phyloP scores from a whole-genome alignment of 2,797 vertebrate genomes.

The Anas capensis region DNA sequence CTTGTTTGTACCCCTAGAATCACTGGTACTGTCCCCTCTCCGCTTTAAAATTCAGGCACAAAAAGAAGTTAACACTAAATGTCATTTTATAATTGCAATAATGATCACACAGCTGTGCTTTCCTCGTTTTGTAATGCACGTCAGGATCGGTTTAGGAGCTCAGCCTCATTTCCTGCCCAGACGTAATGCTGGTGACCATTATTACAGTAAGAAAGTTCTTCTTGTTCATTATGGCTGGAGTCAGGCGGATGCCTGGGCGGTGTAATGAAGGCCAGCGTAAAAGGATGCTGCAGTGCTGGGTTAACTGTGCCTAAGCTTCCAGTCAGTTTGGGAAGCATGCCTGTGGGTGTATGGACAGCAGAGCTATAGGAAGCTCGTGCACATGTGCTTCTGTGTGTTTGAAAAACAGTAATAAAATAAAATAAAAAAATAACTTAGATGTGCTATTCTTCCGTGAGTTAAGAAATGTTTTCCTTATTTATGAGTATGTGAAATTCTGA shows the following conservation, averaged over 20 bases:
- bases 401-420: not conserved
- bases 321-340: not conserved
- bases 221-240: constrained; percentile 19
- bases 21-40: not conserved
- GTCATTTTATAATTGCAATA: constrained; percentile 79
- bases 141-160: constrained; percentile 73
- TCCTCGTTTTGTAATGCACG: constrained; percentile 63
- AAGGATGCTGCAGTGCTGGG: not conserved
- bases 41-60: constrained; percentile 49
- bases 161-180: constrained; percentile 74
- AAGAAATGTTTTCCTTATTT: constrained; percentile 77
- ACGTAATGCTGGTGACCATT: constrained; percentile 60
- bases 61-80: constrained; percentile 77
- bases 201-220: constrained; percentile 50
- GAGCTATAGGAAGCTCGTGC: not conserved
- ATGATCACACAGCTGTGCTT: constrained; percentile 78
- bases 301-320: not conserved
- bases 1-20: not conserved
- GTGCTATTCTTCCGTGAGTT: constrained; percentile 46
- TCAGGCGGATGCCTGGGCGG: not conserved
- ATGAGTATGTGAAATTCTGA: constrained; percentile 76
- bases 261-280: accelerated
- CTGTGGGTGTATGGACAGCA: accelerated
- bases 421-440: not conserved
- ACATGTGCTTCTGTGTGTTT: not conserved